Evolutionary conservation across 2,888 invertebrate genomes (phyloP), one percentile per base, ranked within the genome.

Genomic region (Lycocerus yunnanus): DNA sequence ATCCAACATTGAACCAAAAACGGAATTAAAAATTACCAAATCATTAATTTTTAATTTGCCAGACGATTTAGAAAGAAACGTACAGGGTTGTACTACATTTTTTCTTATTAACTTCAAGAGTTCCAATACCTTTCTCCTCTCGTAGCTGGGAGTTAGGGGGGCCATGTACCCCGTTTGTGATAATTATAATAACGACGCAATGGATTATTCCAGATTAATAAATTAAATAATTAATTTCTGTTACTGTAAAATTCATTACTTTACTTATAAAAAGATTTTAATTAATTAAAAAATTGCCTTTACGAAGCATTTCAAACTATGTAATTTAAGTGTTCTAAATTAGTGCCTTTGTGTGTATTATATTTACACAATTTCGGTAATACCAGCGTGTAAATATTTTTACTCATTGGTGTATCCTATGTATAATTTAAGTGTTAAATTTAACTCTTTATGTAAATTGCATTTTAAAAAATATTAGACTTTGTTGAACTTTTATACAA

Each of bases 241-340:
- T 20, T 20, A 65, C 21, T 20, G 14, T 20, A 65, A 20, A 20
- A 21, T 14, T n/a, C 3, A 21, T 59, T 60, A 68, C 21, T 60
- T 58, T 20, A 13, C 10, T 6, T 18, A 11, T 11, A 16, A 43
- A 15, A 15, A 1, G 3, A 27, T 16, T 13, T 15, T 10, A 8
- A 15, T 15, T 18, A 69, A n/a, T 18, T 21, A 61, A 58, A 61
- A 14, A 18, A 67, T 73, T 69, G 74, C 74, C 74, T 74, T 70
- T 58, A 63, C 67, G 66, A 18, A 67, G 68, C 60, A 21, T 73
- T 73, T 73, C 69, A 69, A 27, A 73, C 73, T 73, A 73, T 69
- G 43, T 43, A 43, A 43, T 73, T 68, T 73, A 63, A 69, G 73
- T 73, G 73, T 73, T 73, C 73, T 73, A 69, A 69, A 73, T 61